These are phyloP conservation scores for Scolopax bukidnonensis DNA, from an alignment of 2,797 vertebrate genomes.

Conservation along the genomic window DNA sequence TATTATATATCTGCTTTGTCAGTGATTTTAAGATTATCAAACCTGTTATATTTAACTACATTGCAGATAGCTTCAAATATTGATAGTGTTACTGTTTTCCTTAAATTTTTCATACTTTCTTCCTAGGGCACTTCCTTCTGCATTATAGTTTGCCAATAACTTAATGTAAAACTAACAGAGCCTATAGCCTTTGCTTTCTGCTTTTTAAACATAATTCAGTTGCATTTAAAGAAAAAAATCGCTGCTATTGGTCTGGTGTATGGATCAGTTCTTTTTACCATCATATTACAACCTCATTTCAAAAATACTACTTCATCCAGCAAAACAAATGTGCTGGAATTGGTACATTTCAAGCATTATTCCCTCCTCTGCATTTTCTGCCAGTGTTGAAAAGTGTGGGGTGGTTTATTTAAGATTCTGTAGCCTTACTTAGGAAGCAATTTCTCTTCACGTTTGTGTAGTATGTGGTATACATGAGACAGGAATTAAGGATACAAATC, in stretches of 20 bases:
- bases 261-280: background rate
- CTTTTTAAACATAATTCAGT: background rate
- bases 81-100: background rate
- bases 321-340: background rate
- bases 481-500: constrained; percentile 51
- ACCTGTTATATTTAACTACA: background rate
- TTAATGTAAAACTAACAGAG: background rate
- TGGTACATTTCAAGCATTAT: background rate
- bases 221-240: background rate
- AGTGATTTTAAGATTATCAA: background rate
- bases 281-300: background rate
- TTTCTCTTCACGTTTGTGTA: constrained; percentile 17
- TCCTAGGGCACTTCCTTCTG: background rate
- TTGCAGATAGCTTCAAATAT: background rate
- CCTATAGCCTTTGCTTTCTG: background rate
- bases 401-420: background rate
- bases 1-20: background rate
- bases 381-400: background rate
- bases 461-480: constrained; percentile 10
- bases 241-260: background rate
- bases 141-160: background rate
- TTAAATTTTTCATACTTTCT: background rate
- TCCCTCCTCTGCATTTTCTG: background rate
- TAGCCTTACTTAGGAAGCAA: constrained; percentile 4
- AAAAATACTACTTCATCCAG: background rate